Conservation (phyloP, 2,797 vertebrate species). For the Falco concolor region DNA sequence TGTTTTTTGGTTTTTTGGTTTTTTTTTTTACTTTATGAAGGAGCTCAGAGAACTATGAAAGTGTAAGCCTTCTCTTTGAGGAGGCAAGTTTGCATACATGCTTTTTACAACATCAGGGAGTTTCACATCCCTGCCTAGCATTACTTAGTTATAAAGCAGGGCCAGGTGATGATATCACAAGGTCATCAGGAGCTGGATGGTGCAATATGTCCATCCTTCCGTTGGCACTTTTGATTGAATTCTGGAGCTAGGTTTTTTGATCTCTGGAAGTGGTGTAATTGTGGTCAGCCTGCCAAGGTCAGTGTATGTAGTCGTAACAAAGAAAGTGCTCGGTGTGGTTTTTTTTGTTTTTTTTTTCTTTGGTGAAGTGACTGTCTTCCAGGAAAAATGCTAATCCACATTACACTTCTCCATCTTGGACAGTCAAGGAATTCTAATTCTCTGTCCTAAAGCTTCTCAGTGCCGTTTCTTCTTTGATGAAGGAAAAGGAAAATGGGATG, state of each 20-base stretch:
- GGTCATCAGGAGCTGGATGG: not conserved
- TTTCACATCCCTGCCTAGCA: not conserved
- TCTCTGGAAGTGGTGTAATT: not conserved
- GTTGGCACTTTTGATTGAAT: not conserved
- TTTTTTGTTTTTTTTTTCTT: not conserved
- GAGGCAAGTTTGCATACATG: not conserved
- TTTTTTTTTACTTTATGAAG: not conserved
- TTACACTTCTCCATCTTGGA: not conserved
- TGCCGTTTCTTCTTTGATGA: not conserved
- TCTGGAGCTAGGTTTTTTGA: not conserved
- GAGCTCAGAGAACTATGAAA: not conserved
- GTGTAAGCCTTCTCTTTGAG: not conserved
- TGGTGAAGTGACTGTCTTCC: not conserved
- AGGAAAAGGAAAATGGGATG: not conserved
- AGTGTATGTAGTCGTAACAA: not conserved
- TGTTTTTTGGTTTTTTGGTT: not conserved
- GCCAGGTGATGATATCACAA: not conserved
- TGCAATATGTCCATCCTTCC: not conserved
- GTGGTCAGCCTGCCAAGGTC: not conserved
- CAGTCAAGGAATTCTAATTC: not conserved
- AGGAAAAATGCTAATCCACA: not conserved
- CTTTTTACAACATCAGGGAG: not conserved
- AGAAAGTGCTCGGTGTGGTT: not conserved
- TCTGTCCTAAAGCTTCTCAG: not conserved
- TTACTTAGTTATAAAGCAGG: not conserved